These are phyloP conservation scores for Triplophysa dalaica DNA, from an alignment of 2,113 vertebrate genomes.

Conservation along the genomic window DNA sequence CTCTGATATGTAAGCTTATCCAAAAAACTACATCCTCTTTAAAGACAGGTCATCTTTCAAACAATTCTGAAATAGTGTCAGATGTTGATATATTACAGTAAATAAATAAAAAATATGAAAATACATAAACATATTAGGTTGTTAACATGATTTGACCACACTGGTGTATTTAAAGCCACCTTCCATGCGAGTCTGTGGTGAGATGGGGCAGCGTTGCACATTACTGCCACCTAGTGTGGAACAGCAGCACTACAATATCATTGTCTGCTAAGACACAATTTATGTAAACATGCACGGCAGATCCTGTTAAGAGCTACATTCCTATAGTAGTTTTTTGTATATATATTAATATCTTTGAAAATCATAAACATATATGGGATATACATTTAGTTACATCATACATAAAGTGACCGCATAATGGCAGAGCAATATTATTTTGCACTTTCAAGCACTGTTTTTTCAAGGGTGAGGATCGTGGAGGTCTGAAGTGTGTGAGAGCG, in stretches of 20 bases:
- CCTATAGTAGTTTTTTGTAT: constrained; percentile 62
- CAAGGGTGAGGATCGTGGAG: constrained; percentile 18
- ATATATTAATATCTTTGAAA: constrained; percentile 43
- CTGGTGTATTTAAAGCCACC: constrained; percentile 49
- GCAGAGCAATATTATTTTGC: constrained; percentile 57
- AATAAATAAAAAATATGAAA: constrained; percentile 66
- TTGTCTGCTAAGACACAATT: constrained; percentile 61
- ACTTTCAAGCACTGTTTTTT: constrained; percentile 62
- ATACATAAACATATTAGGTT: constrained; percentile 55
- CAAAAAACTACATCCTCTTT: constrained; percentile 53
- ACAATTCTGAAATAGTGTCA: constrained; percentile 62
- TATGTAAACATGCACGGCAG: constrained; percentile 73
- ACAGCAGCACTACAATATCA: constrained; percentile 68
- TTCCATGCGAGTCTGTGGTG: constrained; percentile 61
- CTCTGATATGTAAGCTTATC: constrained; percentile 44
- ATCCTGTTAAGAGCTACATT: constrained; percentile 70
- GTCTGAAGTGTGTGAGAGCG: constrained; percentile 16
- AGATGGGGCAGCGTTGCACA: constrained; percentile 58
- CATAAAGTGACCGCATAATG: constrained; percentile 53
- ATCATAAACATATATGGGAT: constrained; percentile 53
- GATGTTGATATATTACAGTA: constrained; percentile 64
- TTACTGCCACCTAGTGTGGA: constrained; percentile 76
- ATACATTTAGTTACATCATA: constrained; percentile 61
- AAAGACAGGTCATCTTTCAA: constrained; percentile 53
- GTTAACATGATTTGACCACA: constrained; percentile 49